Percentiles rank a stretch among this genome's conserved stretches.
phyloP scores from a whole-genome alignment of 30 jellyfish, hydroid and myxozoan species.

The Pseudorhiza aurosa region DNA sequence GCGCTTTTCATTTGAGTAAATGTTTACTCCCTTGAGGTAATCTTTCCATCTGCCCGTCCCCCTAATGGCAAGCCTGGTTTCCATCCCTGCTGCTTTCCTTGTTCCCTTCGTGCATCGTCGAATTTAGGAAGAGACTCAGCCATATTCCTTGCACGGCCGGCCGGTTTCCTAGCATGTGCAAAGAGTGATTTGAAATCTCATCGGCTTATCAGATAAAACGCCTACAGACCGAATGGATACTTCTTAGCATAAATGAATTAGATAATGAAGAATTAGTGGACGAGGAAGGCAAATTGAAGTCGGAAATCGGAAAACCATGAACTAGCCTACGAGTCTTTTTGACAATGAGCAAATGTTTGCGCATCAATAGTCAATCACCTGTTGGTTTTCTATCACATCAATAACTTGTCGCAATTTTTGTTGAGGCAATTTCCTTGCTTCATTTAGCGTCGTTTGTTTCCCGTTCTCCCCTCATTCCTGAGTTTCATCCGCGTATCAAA shows the following conservation, averaged over 20 bases:
- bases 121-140: too few relatives aligned
- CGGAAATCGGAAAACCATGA: slow-evolving; percentile 5
- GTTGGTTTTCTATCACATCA: background rate
- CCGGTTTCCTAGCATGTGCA: background rate
- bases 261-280: background rate
- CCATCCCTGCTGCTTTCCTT: too few relatives aligned
- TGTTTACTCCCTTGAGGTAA: too few relatives aligned
- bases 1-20: too few relatives aligned
- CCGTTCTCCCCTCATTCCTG: background rate
- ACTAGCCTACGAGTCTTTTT: background rate
- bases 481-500: too few relatives aligned
- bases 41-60: too few relatives aligned
- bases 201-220: slow-evolving; percentile 11
- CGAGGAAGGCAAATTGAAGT: background rate
- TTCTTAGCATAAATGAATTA: background rate
- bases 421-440: background rate
- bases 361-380: background rate
- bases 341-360: background rate
- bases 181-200: background rate
- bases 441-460: background rate
- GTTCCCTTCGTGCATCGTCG: too few relatives aligned
- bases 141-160: too few relatives aligned
- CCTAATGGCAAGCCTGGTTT: too few relatives aligned
- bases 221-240: slow-evolving; percentile 6
- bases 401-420: background rate